These are phyloP conservation scores for Martes martes DNA, from an alignment of 2,113 vertebrate genomes.

Conservation along the genomic window DNA sequence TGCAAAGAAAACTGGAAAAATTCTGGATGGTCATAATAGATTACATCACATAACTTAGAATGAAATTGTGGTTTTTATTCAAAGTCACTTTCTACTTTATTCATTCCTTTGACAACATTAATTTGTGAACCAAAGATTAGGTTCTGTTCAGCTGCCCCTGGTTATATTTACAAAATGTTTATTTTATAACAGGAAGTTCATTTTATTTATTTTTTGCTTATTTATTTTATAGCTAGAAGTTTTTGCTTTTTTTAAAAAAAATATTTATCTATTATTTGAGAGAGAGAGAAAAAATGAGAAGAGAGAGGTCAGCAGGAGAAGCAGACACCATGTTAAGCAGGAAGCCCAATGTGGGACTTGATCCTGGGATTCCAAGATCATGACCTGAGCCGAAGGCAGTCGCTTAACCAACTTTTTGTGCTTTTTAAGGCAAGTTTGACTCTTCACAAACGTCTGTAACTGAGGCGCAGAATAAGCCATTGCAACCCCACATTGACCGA, in stretches of 20 bases:
- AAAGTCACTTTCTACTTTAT: not conserved
- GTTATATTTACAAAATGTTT: conserved; percentile 77
- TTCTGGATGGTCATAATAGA: not conserved
- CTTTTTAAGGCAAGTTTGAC: not conserved
- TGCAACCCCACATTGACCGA: not conserved
- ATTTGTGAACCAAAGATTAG: not conserved
- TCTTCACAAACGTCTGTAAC: not conserved
- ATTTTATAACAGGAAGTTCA: not conserved
- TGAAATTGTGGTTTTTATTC: not conserved
- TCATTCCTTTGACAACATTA: not conserved
- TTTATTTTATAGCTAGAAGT: not conserved
- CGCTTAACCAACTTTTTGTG: not conserved
- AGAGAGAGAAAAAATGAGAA: no score
- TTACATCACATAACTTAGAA: not conserved
- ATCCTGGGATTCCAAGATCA: no score
- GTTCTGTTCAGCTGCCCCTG: not conserved
- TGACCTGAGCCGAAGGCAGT: no score
- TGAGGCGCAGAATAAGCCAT: not conserved
- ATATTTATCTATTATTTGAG: no score
- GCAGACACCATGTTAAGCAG: no score
- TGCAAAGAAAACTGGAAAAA: not conserved
- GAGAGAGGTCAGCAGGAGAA: no score
- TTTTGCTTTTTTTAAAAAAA: no score
- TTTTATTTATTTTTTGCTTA: not conserved
- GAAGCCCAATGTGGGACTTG: no score